These are phyloP conservation scores for Drosophila paulistorum DNA, from an alignment of 1,140 invertebrate genomes.

Conservation along the genomic window DNA sequence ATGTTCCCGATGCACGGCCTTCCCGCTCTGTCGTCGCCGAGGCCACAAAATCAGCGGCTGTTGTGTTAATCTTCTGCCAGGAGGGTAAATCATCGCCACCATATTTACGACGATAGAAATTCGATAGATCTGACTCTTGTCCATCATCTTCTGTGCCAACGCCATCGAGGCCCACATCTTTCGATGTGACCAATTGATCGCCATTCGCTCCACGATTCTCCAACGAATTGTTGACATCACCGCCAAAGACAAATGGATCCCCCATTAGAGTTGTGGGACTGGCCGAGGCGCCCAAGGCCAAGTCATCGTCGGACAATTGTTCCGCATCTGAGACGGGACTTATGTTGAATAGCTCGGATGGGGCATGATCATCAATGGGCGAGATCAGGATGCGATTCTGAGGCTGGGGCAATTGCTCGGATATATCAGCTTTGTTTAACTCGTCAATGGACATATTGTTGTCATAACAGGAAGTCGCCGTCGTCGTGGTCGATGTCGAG, in stretches of 20 bases:
- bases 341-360: constrained; percentile 67
- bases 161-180: constrained; percentile 17
- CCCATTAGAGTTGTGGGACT: constrained; percentile 83
- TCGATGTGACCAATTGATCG: constrained; percentile 24
- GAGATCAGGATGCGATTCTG: constrained; percentile 52
- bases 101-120: constrained; percentile 58
- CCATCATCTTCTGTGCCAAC: constrained; percentile 20
- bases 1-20: too few species aligned
- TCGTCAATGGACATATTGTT: constrained; percentile 36
- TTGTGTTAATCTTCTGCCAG: constrained; percentile 43
- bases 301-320: constrained; percentile 83
- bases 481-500: too few species aligned
- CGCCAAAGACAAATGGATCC: constrained; percentile 43
- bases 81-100: constrained; percentile 47
- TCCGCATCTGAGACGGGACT: constrained; percentile 73
- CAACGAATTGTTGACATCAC: constrained; percentile 13
- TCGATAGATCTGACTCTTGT: constrained; percentile 26
- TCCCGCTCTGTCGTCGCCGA: constrained; percentile 53
- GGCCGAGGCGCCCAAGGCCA: constrained; percentile 84
- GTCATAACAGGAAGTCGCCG: background rate
- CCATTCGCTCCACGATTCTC: constrained; percentile 27
- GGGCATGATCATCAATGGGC: constrained; percentile 38
- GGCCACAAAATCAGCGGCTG: constrained; percentile 43
- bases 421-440: constrained; percentile 50
- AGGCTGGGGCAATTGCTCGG: constrained; percentile 41